These are phyloP conservation scores for Cecidostiba fungosa DNA, from an alignment of 2,888 invertebrate genomes.

Conservation along the genomic window DNA sequence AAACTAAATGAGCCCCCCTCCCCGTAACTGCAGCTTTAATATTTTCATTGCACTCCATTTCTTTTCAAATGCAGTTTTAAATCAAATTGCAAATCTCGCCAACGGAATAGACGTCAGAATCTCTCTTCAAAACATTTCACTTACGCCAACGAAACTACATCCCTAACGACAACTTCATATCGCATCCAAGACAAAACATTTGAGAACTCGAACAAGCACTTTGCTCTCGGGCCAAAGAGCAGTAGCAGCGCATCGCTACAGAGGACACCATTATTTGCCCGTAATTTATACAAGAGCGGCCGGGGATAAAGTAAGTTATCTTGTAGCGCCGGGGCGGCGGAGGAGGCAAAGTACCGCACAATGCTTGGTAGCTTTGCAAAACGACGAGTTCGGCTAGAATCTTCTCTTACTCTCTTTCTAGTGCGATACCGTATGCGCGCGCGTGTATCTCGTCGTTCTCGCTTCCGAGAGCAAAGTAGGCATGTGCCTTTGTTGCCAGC, in stretches of 20 bases:
- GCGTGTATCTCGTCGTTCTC: not conserved
- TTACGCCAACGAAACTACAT: not conserved
- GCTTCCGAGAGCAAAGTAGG: not conserved
- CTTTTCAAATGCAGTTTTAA: no score
- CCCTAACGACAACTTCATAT: constrained; percentile 19
- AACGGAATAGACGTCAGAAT: not conserved
- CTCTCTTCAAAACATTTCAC: not conserved
- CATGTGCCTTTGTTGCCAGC: not conserved
- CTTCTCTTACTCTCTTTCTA: not conserved
- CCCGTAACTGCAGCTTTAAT: no score
- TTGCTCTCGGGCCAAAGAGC: constrained; percentile 29
- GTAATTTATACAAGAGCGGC: constrained; percentile 72
- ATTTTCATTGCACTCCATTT: not conserved
- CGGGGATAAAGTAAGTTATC: constrained; percentile 74
- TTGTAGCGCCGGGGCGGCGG: constrained; percentile 63
- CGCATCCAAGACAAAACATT: constrained; percentile 40
- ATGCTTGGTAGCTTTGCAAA: constrained; percentile 47
- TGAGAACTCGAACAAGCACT: constrained; percentile 1
- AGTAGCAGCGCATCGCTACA: constrained; percentile 56
- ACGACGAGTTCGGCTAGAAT: constrained; percentile 50
- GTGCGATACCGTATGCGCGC: not conserved
- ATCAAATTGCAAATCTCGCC: not conserved
- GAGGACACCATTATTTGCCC: constrained; percentile 71
- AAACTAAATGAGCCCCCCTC: no score
- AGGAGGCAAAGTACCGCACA: constrained; percentile 53